These are phyloP conservation scores for Microplitis mediator DNA, from an alignment of 1,140 invertebrate genomes.

Conservation along the genomic window DNA sequence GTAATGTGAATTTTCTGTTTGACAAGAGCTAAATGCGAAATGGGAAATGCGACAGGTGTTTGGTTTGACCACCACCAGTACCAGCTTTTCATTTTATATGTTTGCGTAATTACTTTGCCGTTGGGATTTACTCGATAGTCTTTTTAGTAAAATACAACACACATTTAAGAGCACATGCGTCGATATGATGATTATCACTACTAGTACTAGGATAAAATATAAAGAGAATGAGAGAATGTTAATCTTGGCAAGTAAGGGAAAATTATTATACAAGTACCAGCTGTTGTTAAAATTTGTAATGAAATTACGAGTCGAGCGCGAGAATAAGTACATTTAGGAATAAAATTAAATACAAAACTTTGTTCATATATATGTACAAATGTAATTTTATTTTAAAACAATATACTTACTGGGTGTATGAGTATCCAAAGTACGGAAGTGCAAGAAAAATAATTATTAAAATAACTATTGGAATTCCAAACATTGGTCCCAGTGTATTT, in stretches of 20 bases:
- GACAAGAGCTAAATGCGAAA: background rate
- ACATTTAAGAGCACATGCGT: background rate
- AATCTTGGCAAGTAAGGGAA: slow-evolving; percentile 6
- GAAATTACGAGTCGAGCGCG: background rate
- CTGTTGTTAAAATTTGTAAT: slow-evolving; percentile 8
- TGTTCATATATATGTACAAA: no score
- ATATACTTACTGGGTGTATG: slow-evolving; percentile 48
- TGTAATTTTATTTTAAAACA: background rate
- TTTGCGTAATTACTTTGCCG: background rate
- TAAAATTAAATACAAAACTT: background rate
- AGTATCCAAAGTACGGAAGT: slow-evolving; percentile 46
- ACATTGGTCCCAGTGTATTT: slow-evolving; percentile 35
- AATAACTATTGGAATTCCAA: slow-evolving; percentile 39
- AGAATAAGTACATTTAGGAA: background rate
- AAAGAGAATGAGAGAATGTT: background rate
- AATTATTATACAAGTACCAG: slow-evolving; percentile 9
- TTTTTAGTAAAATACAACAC: background rate
- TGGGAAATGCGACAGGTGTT: slow-evolving; percentile 1
- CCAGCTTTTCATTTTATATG: background rate
- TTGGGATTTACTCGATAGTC: background rate
- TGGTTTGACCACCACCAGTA: background rate
- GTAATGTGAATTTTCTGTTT: background rate
- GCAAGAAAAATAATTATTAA: slow-evolving; percentile 37
- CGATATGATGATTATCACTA: no score
- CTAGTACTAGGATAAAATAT: background rate